Evolutionary conservation across 2,113 vertebrate species (phyloP).

Genomic region (Cichladusa arquata): DNA sequence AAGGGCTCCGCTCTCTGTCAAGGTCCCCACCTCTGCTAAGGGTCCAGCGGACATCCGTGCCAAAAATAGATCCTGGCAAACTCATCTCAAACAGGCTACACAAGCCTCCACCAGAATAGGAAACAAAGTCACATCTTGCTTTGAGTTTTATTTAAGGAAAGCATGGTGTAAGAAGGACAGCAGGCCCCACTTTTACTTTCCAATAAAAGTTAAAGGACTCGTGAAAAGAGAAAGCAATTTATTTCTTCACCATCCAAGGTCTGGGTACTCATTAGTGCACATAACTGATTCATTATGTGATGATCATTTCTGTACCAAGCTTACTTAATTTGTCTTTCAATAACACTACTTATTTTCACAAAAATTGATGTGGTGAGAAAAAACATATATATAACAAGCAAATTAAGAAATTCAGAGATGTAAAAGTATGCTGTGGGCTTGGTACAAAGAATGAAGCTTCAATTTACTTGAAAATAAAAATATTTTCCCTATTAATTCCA

Average conservation of each 20-base stretch:
- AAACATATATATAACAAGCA: neutral
- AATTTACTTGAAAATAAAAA: neutral
- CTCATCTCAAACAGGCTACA: neutral
- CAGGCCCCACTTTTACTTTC: neutral
- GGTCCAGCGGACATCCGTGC: neutral
- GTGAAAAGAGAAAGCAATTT: neutral
- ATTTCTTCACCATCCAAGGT: neutral
- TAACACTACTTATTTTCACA: neutral
- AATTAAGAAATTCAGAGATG: neutral
- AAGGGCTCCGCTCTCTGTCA: neutral
- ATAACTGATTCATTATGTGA: neutral
- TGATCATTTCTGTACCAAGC: neutral
- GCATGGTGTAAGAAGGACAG: neutral
- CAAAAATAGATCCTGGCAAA: slow-evolving; percentile 4
- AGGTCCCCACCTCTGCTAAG: neutral
- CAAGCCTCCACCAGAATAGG: neutral
- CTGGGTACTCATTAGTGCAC: neutral
- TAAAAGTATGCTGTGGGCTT: neutral
- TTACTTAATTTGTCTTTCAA: neutral
- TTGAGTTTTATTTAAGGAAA: slow-evolving; percentile 24
- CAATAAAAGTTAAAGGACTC: neutral
- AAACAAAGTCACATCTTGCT: neutral
- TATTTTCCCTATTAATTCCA: neutral
- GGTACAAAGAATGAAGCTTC: neutral
- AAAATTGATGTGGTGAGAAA: neutral